Evolutionary conservation across 2,888 invertebrate species (phyloP), one percentile per base, ranked within the genome.

Genomic region (Lycia hirtaria): DNA sequence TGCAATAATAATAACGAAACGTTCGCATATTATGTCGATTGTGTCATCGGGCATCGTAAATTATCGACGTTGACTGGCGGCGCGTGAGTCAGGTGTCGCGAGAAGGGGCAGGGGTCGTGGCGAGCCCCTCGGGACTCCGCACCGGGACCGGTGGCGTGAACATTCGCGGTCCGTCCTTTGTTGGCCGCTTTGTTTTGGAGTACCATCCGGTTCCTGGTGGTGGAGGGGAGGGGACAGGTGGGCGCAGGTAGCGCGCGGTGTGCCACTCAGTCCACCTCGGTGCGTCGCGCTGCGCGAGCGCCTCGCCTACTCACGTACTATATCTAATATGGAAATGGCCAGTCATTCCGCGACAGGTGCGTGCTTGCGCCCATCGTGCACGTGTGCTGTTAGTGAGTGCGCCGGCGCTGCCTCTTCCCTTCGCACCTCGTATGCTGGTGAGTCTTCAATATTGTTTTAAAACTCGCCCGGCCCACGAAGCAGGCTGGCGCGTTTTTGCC

Each of bases 151-250:
- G 85, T 80, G 82, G 81, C 83, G 87, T 85, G 87, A 87, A 88
- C 89, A 89, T 90, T 90, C 83, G 88, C 89, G 88, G 90, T 90
- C 89, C 87, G 87, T 89, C 89, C 88, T 91, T 90, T 89, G 91
- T 89, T 89, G 87, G 88, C 87, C 83, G 89, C 90, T 91, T 89
- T 92, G 91, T 92, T 92, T 91, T 91, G 92, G 87, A 89, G 85
- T 81, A 85, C 86, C 90, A 89, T 91, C 90, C 90, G 90, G 91
- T 90, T 92, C 90, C 89, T 90, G 85, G 84, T 86, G 84, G 86
- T 80, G 82, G 87, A 82, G 87, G 83, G 87, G 81, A 83, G 87
- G 85, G 89, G 87, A 87, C 88, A 89, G 89, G 90, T 87, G 89
- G 84, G 86, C 87, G 87, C 88, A 89, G 89, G 91, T 87, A 88